Evolutionary conservation across 2,888 invertebrate species (phyloP).

Genomic region (Machimus atricapillus): DNA sequence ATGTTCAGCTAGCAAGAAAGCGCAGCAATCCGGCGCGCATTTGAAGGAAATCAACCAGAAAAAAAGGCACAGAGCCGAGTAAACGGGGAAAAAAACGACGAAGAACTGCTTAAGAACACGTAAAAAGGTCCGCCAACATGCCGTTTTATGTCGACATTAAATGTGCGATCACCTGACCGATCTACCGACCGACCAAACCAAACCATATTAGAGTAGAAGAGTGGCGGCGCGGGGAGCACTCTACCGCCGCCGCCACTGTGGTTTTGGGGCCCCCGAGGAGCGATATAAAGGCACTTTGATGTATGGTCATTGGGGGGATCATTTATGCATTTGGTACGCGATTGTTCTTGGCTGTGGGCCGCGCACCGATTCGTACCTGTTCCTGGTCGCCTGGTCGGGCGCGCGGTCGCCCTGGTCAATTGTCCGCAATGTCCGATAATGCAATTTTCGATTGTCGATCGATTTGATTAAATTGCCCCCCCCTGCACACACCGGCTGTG

Average conservation of each 20-base stretch:
- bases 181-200: slow-evolving; percentile 13
- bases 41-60: neutral
- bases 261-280: neutral
- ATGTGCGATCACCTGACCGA: slow-evolving; percentile 33
- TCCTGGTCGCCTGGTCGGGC: neutral
- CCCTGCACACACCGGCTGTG: neutral
- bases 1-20: neutral
- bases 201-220: slow-evolving; percentile 18
- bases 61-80: neutral
- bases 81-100: neutral
- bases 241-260: neutral
- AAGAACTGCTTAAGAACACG: slow-evolving; percentile 10
- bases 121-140: slow-evolving; percentile 35
- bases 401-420: slow-evolving; percentile 41
- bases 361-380: neutral
- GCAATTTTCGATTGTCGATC: slow-evolving; percentile 45
- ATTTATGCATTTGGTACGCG: slow-evolving; percentile 33
- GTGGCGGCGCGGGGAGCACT: neutral
- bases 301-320: slow-evolving; percentile 39
- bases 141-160: slow-evolving; percentile 37
- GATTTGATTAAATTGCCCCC: slow-evolving; percentile 41
- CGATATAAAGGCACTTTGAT: slow-evolving; percentile 16
- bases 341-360: slow-evolving; percentile 19
- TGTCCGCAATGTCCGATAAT: slow-evolving; percentile 42
- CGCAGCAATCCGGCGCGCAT: neutral